Evolutionary conservation across 2,113 vertebrate species (phyloP).

Genomic region (Ondatra zibethicus): DNA sequence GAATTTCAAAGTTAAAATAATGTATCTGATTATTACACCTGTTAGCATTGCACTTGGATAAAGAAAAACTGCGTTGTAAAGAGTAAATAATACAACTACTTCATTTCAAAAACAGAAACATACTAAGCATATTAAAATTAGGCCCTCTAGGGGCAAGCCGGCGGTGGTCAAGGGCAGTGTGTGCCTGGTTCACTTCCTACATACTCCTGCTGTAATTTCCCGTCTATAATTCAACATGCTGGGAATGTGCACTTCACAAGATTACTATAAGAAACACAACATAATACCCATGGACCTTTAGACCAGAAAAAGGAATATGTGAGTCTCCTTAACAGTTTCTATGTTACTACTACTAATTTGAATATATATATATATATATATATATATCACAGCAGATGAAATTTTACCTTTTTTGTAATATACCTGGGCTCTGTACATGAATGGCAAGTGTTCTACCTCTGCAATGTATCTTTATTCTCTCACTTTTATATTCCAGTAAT

Average conservation of each 20-base stretch:
- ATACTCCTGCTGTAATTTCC: not conserved
- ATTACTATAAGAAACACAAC: not conserved
- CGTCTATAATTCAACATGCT: not conserved
- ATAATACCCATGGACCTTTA: not conserved
- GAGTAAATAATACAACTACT: conserved; percentile 13
- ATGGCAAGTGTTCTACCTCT: too few species aligned
- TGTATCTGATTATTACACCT: not conserved
- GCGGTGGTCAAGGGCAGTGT: not conserved
- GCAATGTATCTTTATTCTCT: not conserved
- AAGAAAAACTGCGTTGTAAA: not conserved
- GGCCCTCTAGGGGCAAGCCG: not conserved
- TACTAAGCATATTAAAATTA: not conserved
- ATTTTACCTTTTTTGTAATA: not conserved
- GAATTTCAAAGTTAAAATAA: conserved; percentile 27
- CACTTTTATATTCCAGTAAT: not conserved
- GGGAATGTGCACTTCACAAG: not conserved
- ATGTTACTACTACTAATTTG: not conserved
- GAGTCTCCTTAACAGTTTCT: not conserved
- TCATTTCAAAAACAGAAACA: not conserved
- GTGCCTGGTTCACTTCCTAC: not conserved
- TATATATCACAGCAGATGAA: not conserved
- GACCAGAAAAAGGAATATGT: not conserved
- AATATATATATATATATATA: not conserved
- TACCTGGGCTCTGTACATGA: not conserved
- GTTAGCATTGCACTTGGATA: not conserved